Base-by-base conservation (phyloP, 2,797 vertebrate species). In the Mareca penelope region DNA sequence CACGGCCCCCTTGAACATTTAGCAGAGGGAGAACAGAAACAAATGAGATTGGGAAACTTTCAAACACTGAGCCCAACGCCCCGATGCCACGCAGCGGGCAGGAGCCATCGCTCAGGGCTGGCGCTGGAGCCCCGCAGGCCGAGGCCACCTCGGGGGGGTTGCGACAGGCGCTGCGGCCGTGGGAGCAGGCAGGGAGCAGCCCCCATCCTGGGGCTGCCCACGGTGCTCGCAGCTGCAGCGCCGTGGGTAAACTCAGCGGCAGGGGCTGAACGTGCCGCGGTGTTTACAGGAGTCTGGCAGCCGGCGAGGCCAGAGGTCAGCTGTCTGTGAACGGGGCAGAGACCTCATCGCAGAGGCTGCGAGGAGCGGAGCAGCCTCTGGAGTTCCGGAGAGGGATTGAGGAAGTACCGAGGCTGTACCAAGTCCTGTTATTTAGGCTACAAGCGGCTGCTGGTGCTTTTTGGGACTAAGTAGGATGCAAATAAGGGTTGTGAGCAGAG, bases 331-430 rank as follows among this genome's bases (percentile, higher is more conserved):
- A 33, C 5, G 2, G 52, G 68, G 44, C 89, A 85, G 53, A 67
- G 82, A 60, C 48, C 65, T 55, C 1, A 0, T 1, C 44, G 31
- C 39, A 68, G 59, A 17, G 31, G 6, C 37, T 2, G 1, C 0
- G 18, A 2, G 4, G 33, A 55, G 42, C 69, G 6, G 48, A 50
- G 29, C 15, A 0, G 80, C 55, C 37, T 28, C 53, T 10, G n/a
- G 52, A 21, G 31, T 6, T 29, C 53, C 68, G 8, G 42, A 26
- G 24, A 29, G 6, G 2, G 1, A 1, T 5, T 8, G 29, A 9
- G 1, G 1, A 7, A 21, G 19, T 1, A 0, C 12, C 28, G 22
- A 1, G 10, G 1, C 1, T 1, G 2, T 6, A 10, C 1, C 1
- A 22, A n/a, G 2, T 28, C 22, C 64, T 46, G 8, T 3, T n/a